Conservation (phyloP, 2,888 invertebrate species). For the Zonitis immaculata region DNA sequence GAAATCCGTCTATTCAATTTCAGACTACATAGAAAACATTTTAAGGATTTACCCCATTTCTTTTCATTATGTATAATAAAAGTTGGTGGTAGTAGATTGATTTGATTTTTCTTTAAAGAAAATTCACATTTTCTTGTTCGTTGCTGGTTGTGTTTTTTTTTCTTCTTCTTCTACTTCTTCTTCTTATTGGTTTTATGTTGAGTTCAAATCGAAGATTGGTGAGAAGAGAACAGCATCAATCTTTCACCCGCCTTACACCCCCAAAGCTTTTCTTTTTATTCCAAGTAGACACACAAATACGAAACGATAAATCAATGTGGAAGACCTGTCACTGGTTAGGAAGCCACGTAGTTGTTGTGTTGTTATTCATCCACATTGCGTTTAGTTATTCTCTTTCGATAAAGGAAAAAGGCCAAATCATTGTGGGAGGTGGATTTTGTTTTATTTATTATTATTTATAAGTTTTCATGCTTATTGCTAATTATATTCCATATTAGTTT, state of each 20-base stretch:
- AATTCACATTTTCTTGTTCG: constrained; percentile 4
- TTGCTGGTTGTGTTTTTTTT: not conserved
- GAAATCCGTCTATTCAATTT: not conserved
- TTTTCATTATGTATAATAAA: not conserved
- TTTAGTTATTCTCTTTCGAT: constrained; percentile 13
- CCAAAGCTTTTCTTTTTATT: constrained; percentile 38
- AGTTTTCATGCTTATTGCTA: no score
- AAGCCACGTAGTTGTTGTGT: constrained; percentile 33
- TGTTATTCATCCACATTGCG: constrained; percentile 16
- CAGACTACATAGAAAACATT: not conserved
- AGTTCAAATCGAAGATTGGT: constrained; percentile 22
- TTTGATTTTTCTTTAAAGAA: constrained; percentile 18
- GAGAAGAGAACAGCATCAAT: constrained; percentile 44
- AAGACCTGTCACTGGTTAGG: constrained; percentile 45
- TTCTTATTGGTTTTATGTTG: not conserved
- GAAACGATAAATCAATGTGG: constrained; percentile 48
- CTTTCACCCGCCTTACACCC: constrained; percentile 39
- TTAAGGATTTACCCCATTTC: not conserved
- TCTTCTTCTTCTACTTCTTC: not conserved
- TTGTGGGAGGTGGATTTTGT: not conserved
- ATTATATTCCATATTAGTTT: not conserved
- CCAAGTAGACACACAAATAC: constrained; percentile 45
- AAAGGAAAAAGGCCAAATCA: not conserved
- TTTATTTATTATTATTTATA: no score
- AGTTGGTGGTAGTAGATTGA: not conserved